Evolutionary conservation across 1,140 invertebrate genomes (phyloP).

Genomic region (Trichonephila clavipes): DNA sequence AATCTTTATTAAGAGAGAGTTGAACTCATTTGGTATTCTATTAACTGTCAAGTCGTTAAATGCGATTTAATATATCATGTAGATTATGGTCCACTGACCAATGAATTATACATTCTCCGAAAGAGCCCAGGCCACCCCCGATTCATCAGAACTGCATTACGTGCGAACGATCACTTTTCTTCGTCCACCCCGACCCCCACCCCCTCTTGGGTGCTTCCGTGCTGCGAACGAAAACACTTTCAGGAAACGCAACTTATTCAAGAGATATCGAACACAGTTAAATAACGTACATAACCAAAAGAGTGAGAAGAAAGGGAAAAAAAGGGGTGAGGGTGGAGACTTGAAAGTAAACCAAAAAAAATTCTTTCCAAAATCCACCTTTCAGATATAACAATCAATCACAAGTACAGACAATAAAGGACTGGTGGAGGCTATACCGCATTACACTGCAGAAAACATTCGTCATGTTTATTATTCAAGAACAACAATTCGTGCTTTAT

Average conservation of each 20-base stretch:
- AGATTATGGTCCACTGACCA: no score
- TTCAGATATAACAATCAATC: constrained; percentile 72
- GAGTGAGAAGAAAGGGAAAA: not conserved
- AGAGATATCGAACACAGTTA: constrained; percentile 14
- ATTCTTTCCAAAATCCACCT: constrained; percentile 50
- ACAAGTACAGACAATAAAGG: constrained; percentile 64
- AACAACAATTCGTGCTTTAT: constrained; percentile 76
- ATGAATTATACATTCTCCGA: no score
- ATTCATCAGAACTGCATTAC: not conserved
- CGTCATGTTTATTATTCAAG: constrained; percentile 75
- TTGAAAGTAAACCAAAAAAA: constrained; percentile 40
- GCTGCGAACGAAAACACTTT: not conserved
- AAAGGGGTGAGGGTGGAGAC: not conserved
- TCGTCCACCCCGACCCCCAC: no score
- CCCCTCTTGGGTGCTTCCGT: not conserved
- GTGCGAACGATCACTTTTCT: not conserved
- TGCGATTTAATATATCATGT: no score
- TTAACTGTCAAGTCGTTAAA: no score
- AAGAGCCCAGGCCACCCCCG: not conserved
- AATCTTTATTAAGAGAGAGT: no score
- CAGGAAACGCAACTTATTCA: not conserved
- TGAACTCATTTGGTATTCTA: no score
- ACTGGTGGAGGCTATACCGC: constrained; percentile 23
- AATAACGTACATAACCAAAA: not conserved
- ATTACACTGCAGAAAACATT: constrained; percentile 72